Conservation (phyloP, 2,888 invertebrate genomes). For the Ectemnius cavifrons region DNA sequence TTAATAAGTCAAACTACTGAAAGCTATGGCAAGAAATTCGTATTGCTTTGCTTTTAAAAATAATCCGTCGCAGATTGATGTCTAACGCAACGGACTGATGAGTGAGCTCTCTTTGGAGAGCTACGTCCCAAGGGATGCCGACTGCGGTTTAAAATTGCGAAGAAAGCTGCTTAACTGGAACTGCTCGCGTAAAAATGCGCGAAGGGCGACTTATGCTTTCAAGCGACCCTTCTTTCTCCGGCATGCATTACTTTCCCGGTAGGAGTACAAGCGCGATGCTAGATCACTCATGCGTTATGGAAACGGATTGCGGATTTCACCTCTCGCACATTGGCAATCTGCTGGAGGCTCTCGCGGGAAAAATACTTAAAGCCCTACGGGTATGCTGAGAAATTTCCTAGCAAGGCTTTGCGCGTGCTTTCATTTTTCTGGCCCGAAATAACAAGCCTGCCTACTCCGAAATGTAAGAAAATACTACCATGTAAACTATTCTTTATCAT, state of each 20-base stretch:
- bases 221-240: constrained; percentile 20
- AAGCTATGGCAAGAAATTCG: no score
- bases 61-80: no score
- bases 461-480: not conserved
- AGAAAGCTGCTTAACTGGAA: constrained; percentile 74
- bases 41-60: no score
- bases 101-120: not conserved
- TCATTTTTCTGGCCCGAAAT: constrained; percentile 32
- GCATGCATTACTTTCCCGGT: constrained; percentile 37
- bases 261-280: constrained; percentile 54
- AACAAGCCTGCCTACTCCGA: constrained; percentile 1
- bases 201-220: constrained; percentile 58
- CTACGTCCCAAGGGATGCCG: constrained; percentile 67
- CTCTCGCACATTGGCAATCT: constrained; percentile 60
- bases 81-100: no score
- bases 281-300: constrained; percentile 70
- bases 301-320: constrained; percentile 70
- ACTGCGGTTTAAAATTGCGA: constrained; percentile 67
- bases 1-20: no score
- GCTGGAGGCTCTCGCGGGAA: constrained; percentile 41
- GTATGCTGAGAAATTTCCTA: constrained; percentile 60
- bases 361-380: constrained; percentile 64
- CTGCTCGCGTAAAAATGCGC: constrained; percentile 60
- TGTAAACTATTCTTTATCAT: no score
- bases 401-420: constrained; percentile 60